Evolutionary conservation across 2,797 vertebrate genomes (phyloP).

Genomic region (Urophycis tenuis): DNA sequence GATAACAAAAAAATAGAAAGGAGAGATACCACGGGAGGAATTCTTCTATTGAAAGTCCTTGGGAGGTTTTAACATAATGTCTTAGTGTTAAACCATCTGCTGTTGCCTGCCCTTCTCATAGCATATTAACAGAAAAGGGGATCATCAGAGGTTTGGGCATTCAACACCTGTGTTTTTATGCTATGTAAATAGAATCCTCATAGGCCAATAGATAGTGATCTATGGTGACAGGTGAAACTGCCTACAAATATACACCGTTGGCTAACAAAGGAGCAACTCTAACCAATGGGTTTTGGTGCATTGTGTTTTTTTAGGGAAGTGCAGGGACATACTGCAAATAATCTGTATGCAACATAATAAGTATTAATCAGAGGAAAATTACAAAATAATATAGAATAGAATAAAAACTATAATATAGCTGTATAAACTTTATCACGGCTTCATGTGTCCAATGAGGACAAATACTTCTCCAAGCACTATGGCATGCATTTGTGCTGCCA

Average conservation of each 20-base stretch:
- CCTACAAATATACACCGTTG: neutral
- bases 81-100: neutral
- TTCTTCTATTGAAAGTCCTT: neutral
- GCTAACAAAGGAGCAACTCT: too few species aligned
- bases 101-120: neutral
- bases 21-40: neutral
- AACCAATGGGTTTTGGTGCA: too few species aligned
- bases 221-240: neutral
- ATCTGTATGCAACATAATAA: neutral
- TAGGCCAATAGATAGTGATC: neutral
- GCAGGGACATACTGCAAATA: neutral
- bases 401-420: neutral
- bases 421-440: neutral
- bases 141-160: neutral
- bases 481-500: neutral
- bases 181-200: neutral
- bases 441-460: neutral
- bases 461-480: neutral
- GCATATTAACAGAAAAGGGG: neutral
- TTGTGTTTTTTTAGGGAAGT: neutral
- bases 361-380: too few species aligned
- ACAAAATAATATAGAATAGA: too few species aligned
- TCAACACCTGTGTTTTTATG: neutral
- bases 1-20: neutral
- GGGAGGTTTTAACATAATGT: neutral